phyloP scores from a whole-genome alignment of 53 echinoderm and acorn worm genomes.

The Paelopatides confundens region DNA sequence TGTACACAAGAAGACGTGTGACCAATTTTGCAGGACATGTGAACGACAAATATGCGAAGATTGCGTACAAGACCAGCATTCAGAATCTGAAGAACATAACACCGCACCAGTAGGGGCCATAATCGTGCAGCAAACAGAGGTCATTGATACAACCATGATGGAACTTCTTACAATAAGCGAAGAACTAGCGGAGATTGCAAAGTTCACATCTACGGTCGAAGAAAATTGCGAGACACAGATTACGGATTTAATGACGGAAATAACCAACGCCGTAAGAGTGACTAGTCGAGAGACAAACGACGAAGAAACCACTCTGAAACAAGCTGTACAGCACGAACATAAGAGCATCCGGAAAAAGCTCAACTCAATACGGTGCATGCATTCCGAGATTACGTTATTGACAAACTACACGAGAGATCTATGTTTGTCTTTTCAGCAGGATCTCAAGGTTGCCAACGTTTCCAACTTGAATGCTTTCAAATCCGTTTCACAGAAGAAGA shows the following conservation, averaged over 20 bases:
- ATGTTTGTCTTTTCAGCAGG: neutral
- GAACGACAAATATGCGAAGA: neutral
- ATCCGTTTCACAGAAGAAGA: neutral
- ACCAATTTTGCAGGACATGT: neutral
- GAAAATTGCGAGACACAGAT: neutral
- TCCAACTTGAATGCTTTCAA: neutral
- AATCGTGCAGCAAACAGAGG: neutral
- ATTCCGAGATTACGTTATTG: neutral
- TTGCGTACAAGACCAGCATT: neutral
- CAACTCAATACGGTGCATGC: neutral
- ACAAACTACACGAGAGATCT: neutral
- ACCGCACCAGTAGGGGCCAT: neutral
- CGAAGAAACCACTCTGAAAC: neutral
- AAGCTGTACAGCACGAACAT: neutral
- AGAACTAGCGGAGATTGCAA: neutral
- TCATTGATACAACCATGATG: neutral
- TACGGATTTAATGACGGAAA: neutral
- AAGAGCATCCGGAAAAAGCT: neutral
- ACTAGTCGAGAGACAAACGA: neutral
- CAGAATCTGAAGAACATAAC: neutral
- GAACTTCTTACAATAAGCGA: neutral
- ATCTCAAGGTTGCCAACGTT: neutral
- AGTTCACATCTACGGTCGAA: neutral
- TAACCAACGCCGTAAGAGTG: neutral
- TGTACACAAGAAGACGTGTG: neutral